Percentiles rank a stretch among this genome's conserved stretches.
phyloP scores from a whole-genome alignment of 1,140 invertebrate species.

The Brachystomella parvula region DNA sequence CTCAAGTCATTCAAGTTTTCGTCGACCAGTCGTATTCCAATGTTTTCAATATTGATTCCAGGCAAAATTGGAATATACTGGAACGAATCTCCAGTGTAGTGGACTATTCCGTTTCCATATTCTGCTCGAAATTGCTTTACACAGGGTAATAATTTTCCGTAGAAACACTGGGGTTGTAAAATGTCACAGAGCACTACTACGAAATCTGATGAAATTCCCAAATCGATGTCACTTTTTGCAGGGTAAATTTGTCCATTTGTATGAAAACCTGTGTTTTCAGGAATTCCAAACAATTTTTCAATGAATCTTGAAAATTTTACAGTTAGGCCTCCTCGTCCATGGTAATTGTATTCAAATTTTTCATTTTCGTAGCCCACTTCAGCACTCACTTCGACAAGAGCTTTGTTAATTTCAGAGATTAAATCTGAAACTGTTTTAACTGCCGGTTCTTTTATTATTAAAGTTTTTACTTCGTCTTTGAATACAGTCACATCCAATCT shows the following conservation, averaged over 20 bases:
- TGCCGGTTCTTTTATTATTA: too few relatives aligned
- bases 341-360: neutral
- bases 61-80: neutral
- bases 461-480: too few relatives aligned
- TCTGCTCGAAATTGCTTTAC: neutral
- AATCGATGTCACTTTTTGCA: neutral
- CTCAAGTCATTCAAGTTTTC: neutral
- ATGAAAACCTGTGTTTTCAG: neutral
- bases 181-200: neutral
- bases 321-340: neutral
- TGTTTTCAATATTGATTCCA: neutral
- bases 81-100: neutral
- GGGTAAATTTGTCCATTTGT: neutral
- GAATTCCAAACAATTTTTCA: neutral
- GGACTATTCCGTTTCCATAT: neutral
- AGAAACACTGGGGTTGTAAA: neutral
- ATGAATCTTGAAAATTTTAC: neutral
- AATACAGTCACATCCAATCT: too few relatives aligned
- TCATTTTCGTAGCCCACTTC: neutral
- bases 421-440: neutral
- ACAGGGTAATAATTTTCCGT: neutral
- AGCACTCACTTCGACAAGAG: neutral
- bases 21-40: neutral
- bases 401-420: neutral
- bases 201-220: neutral